Evolutionary conservation across 2,888 invertebrate genomes (phyloP).

Genomic region (Diploptera punctata): DNA sequence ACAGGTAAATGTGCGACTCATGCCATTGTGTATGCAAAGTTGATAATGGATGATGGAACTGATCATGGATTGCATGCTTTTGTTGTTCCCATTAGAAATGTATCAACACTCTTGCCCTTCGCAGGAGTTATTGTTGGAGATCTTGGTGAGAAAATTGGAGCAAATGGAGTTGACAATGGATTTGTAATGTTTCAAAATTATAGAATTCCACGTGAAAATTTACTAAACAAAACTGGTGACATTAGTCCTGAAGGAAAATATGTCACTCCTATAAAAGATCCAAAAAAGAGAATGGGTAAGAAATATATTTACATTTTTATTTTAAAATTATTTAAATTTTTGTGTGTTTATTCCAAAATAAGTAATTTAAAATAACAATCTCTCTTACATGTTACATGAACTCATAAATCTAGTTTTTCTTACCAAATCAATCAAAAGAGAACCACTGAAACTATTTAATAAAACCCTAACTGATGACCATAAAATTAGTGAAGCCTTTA

Average conservation of each 20-base stretch:
- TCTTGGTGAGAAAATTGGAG: conserved; percentile 63
- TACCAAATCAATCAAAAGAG: no score
- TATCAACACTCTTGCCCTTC: conserved; percentile 51
- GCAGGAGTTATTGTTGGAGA: conserved; percentile 63
- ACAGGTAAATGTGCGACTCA: conserved; percentile 57
- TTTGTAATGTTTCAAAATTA: conserved; percentile 75
- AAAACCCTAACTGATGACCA: no score
- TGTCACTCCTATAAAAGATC: conserved; percentile 89
- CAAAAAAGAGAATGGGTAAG: conserved; percentile 78
- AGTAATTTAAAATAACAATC: no score
- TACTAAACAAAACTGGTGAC: conserved; percentile 88
- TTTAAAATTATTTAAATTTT: no score
- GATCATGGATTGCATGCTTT: conserved; percentile 62
- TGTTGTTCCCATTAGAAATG: conserved; percentile 58
- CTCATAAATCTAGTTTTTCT: no score
- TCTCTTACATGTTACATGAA: no score
- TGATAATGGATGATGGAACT: conserved; percentile 58
- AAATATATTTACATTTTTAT: neutral
- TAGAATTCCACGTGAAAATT: conserved; percentile 82
- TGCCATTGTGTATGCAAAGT: conserved; percentile 61
- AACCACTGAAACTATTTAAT: no score
- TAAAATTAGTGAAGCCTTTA: no score
- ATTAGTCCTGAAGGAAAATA: conserved; percentile 88
- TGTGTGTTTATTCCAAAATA: no score
- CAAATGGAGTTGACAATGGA: conserved; percentile 65